phyloP scores from a whole-genome alignment of 2,113 vertebrate genomes.

The Rattus rattus region DNA sequence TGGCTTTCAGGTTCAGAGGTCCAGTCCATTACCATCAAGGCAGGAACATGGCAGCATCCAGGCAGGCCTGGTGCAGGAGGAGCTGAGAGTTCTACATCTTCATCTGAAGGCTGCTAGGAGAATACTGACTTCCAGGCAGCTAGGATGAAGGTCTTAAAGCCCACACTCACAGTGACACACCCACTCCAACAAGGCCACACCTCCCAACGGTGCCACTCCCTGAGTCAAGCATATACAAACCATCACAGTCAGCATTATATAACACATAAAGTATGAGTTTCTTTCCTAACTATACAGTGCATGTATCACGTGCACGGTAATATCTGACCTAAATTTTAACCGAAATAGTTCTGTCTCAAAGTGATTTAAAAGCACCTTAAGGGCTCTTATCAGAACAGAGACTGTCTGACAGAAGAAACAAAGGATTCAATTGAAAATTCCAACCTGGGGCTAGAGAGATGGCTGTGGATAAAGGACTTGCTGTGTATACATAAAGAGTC shows the following conservation, averaged over 20 bases:
- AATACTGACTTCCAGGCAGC: too few species aligned
- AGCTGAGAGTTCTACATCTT: too few species aligned
- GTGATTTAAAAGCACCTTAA: neutral
- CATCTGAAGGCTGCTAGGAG: too few species aligned
- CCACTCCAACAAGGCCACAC: too few species aligned
- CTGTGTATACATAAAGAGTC: neutral
- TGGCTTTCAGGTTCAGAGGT: too few species aligned
- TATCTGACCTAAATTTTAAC: neutral
- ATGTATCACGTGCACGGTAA: neutral
- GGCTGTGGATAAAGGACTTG: neutral
- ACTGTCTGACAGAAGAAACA: neutral
- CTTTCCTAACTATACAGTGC: neutral
- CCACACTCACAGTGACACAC: too few species aligned
- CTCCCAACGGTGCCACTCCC: too few species aligned
- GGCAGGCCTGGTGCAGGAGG: too few species aligned
- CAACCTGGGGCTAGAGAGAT: neutral
- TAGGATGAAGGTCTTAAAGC: too few species aligned
- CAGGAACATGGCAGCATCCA: too few species aligned
- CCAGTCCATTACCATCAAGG: too few species aligned
- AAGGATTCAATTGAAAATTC: neutral
- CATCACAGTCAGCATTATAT: neutral
- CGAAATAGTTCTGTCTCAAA: neutral
- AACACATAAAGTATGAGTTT: neutral
- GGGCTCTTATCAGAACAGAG: neutral
- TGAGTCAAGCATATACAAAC: too few species aligned